Conservation (phyloP, 2,888 invertebrate species). For the Ceramica pisi region DNA sequence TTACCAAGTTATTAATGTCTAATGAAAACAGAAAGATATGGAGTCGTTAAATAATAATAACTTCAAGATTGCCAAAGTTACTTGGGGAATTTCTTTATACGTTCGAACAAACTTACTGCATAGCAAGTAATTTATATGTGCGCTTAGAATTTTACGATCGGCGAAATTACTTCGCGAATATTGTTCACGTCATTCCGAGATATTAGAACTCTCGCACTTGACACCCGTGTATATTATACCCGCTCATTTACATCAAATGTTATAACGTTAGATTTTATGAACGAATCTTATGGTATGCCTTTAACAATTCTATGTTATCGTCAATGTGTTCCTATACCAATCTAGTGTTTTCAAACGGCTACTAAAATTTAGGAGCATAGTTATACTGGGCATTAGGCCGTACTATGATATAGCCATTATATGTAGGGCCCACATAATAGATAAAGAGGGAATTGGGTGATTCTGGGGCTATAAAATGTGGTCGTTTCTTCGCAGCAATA, state of each 20-base stretch:
- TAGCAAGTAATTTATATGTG: conserved; percentile 61
- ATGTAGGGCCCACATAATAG: conserved; percentile 29
- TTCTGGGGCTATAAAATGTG: conserved; percentile 50
- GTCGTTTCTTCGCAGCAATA: conserved; percentile 49
- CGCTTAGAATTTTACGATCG: conserved; percentile 64
- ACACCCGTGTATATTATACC: conserved; percentile 52
- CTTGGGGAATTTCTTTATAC: conserved; percentile 66
- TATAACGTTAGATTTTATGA: conserved; percentile 63
- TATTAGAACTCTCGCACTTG: conserved; percentile 60
- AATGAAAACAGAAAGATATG: conserved; percentile 55
- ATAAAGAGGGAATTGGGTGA: conserved; percentile 49
- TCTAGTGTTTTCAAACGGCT: conserved; percentile 47
- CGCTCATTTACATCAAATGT: conserved; percentile 61
- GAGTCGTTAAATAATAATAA: conserved; percentile 62
- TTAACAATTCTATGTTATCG: conserved; percentile 41
- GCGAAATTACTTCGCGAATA: conserved; percentile 67
- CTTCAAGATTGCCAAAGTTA: conserved; percentile 66
- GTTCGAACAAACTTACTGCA: conserved; percentile 60
- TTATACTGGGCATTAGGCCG: conserved; percentile 43
- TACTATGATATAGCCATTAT: conserved; percentile 38
- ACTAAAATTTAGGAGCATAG: conserved; percentile 46
- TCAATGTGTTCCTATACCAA: conserved; percentile 22
- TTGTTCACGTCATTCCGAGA: conserved; percentile 64
- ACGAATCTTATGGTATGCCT: conserved; percentile 30
- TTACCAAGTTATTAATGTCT: conserved; percentile 46